Evolutionary conservation across 1,140 invertebrate genomes (phyloP), one percentile per base, ranked within the genome.

Genomic region (Drosophila tropicalis): DNA sequence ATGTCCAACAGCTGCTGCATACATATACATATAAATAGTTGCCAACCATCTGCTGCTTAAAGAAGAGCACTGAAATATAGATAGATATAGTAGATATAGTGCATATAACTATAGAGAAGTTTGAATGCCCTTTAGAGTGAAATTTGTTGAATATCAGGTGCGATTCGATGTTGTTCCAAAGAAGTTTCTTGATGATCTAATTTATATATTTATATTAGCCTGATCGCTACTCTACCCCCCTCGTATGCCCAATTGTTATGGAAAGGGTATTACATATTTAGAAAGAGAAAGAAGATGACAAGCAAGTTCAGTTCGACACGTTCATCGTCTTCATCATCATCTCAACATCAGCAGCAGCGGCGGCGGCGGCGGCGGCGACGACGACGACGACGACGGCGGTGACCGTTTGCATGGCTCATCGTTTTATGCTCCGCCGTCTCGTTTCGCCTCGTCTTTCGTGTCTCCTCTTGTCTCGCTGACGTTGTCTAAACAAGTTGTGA

Each of bases 291-390:
- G 17, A 70, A 41, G 29, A 61, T 44, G 41, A 67, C 65, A 77
- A 82, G 79, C 70, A 83, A 67, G 83, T 87, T 87, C 79, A 67
- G 83, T 87, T 87, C 76, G 65, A 82, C 83, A 86, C 64, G 79
- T 87, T 86, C 72, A 72, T 76, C 76, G 60, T 76, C 76, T 69
- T 58, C 76, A 62, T 76, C 76, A 72, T 58, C 65, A 72, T 58
- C 65, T 15, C n/a, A 15, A 5, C 6, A 44, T 5, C 41, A 44
- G 13, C 44, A 22, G 17, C 44, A 9, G 2, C 22, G 22, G 2
- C 22, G 22, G 3, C 22, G 22, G 4, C 22, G 22, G 0, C 44
- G 17, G 3, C 44, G 17, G 2, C 44, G 17, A 3, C 22, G 22
- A 3, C 22, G 22, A 25, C 22, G 22, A 25, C 22, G 22, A 3